Percentiles rank a stretch among this genome's conserved stretches.
These are phyloP conservation scores for Monoplex corrugatus DNA, from an alignment of 2,888 invertebrate species.

Conservation along the genomic window DNA sequence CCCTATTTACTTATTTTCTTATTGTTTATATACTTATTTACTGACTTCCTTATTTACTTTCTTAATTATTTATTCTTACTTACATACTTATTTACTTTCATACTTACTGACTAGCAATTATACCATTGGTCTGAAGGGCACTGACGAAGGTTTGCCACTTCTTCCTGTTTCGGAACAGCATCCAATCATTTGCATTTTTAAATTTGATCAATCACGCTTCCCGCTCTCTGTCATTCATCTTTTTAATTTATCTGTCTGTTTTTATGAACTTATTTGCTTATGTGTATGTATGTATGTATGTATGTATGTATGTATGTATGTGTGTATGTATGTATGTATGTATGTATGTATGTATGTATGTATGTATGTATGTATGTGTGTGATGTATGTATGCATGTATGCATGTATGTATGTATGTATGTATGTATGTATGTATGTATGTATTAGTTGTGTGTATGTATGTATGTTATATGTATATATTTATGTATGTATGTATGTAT, in stretches of 20 bases:
- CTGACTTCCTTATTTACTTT: too few relatives aligned
- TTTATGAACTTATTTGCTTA: not conserved
- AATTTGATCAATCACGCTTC: not conserved
- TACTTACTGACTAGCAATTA: too few relatives aligned
- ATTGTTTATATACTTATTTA: too few relatives aligned
- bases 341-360: slow-evolving; percentile 9
- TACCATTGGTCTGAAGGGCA: not conserved
- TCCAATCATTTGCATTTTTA: not conserved
- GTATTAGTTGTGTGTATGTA: not conserved
- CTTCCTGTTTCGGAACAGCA: not conserved
- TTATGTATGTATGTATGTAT: not conserved
- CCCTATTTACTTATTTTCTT: too few relatives aligned
- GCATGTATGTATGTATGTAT: not conserved
- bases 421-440: too few relatives aligned
- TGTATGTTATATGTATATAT: not conserved
- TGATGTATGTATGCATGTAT: not conserved
- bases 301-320: not conserved
- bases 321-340: slow-evolving; percentile 7
- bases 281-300: not conserved
- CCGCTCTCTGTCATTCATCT: not conserved
- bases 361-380: not conserved
- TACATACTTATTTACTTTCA: too few relatives aligned
- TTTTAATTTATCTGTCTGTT: not conserved
- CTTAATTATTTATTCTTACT: too few relatives aligned
- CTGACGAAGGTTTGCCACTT: not conserved